Evolutionary conservation across 2,888 invertebrate species (phyloP).

Genomic region (Sesamia inferens): DNA sequence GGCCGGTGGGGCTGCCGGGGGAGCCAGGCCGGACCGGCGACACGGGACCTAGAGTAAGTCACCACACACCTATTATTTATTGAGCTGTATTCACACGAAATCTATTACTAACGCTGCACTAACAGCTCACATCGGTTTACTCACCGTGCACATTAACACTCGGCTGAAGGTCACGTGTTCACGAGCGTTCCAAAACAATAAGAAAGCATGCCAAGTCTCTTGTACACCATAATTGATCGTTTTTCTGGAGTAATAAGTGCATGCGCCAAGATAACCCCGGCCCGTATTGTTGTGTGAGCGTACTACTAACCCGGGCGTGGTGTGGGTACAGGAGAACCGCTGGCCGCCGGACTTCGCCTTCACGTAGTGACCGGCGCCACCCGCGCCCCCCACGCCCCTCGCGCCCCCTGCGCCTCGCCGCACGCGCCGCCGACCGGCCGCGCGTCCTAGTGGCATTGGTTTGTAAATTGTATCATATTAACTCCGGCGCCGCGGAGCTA

Average conservation of each 20-base stretch:
- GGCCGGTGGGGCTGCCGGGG: slow-evolving; percentile 95
- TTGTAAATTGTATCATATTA: slow-evolving; percentile 76
- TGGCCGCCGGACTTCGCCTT: slow-evolving; percentile 87
- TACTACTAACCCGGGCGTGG: slow-evolving; percentile 75
- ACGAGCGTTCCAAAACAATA: slow-evolving; percentile 3
- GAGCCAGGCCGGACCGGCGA: slow-evolving; percentile 94
- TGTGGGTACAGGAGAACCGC: slow-evolving; percentile 84
- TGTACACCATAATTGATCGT: slow-evolving; percentile 2
- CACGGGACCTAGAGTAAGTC: slow-evolving; percentile 94
- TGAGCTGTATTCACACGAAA: not conserved
- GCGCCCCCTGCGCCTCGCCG: slow-evolving; percentile 14
- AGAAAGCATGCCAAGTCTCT: slow-evolving; percentile 30
- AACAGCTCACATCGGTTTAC: slow-evolving; percentile 1
- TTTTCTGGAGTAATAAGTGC: slow-evolving; percentile 15
- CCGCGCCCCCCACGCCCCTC: slow-evolving; percentile 1
- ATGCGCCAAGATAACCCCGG: slow-evolving; percentile 9
- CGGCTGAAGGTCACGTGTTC: not conserved
- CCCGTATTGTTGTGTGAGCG: slow-evolving; percentile 34
- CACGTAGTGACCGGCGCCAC: slow-evolving; percentile 78
- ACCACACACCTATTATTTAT: not conserved
- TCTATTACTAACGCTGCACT: slow-evolving; percentile 21
- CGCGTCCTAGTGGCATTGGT: slow-evolving; percentile 19
- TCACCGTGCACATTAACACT: too few relatives aligned
- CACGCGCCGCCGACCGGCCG: slow-evolving; percentile 37
- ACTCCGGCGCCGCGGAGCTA: slow-evolving; percentile 59